phyloP scores from a whole-genome alignment of 2,888 invertebrate species.

The Ernsta delagoae region DNA sequence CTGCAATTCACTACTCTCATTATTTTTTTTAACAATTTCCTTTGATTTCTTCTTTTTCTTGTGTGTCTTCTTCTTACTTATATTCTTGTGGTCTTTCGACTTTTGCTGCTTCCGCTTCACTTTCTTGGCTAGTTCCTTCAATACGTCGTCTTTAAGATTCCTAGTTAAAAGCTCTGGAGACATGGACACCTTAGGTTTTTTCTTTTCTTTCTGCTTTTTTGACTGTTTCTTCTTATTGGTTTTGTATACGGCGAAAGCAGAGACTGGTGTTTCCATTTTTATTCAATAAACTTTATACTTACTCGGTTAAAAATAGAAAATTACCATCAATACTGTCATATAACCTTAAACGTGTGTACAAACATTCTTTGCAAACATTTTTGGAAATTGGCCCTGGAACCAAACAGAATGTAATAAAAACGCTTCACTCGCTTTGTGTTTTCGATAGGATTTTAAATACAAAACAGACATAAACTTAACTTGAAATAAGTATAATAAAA shows the following conservation, averaged over 20 bases:
- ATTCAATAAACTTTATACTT: background rate
- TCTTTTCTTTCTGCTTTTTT: constrained; percentile 56
- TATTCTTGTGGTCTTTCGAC: constrained; percentile 56
- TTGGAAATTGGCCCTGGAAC: too few species aligned
- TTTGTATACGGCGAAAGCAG: constrained; percentile 74
- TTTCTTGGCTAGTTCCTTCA: constrained; percentile 58
- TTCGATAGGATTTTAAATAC: too few species aligned
- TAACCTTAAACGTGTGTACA: too few species aligned
- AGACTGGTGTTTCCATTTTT: constrained; percentile 67
- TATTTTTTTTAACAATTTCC: constrained; percentile 29
- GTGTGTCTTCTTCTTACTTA: constrained; percentile 59
- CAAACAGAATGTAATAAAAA: too few species aligned
- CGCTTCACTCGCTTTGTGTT: too few species aligned
- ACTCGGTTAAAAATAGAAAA: too few species aligned
- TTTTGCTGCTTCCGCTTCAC: constrained; percentile 62
- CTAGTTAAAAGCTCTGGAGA: constrained; percentile 44
- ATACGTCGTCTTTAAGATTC: constrained; percentile 48
- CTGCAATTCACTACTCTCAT: constrained; percentile 28
- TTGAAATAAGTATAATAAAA: too few species aligned
- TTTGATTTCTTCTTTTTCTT: constrained; percentile 63
- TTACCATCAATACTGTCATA: too few species aligned
- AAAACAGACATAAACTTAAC: too few species aligned
- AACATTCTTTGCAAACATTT: too few species aligned
- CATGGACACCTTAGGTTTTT: constrained; percentile 42
- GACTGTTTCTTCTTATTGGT: constrained; percentile 52